A percentile compares a stretch with the other conserved stretches of the same genome.
Evolutionary conservation across 2,888 invertebrate genomes (phyloP).

Genomic region (Lasioglossum oenotherae): DNA sequence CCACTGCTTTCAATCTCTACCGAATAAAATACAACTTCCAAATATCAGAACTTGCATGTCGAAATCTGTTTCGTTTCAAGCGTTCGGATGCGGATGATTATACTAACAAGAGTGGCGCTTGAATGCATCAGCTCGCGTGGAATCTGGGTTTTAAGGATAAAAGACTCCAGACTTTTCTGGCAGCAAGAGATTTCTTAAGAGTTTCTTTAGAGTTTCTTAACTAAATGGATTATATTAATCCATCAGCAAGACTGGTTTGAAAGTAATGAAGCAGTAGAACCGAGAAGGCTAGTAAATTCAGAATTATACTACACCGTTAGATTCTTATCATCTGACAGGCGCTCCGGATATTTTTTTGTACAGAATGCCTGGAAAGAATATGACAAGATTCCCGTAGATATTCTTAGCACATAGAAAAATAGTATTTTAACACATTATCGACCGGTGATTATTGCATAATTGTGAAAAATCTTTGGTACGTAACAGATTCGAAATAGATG

Average conservation of each 20-base stretch:
- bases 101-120: background rate
- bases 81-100: background rate
- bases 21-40: background rate
- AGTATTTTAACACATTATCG: background rate
- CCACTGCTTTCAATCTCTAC: background rate
- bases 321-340: background rate
- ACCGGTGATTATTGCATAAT: no score
- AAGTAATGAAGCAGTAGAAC: background rate
- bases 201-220: background rate
- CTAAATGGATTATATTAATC: background rate
- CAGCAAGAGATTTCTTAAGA: background rate
- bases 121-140: background rate
- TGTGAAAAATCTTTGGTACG: no score
- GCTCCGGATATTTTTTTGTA: background rate
- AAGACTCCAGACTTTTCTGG: background rate
- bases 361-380: background rate
- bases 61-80: background rate
- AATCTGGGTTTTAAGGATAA: background rate
- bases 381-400: background rate
- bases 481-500: no score
- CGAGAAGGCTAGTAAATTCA: background rate
- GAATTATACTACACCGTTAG: background rate
- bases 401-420: background rate
- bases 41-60: background rate
- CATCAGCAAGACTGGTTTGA: background rate